phyloP scores from a whole-genome alignment of 1,140 invertebrate species.

The Drosophila auraria region DNA sequence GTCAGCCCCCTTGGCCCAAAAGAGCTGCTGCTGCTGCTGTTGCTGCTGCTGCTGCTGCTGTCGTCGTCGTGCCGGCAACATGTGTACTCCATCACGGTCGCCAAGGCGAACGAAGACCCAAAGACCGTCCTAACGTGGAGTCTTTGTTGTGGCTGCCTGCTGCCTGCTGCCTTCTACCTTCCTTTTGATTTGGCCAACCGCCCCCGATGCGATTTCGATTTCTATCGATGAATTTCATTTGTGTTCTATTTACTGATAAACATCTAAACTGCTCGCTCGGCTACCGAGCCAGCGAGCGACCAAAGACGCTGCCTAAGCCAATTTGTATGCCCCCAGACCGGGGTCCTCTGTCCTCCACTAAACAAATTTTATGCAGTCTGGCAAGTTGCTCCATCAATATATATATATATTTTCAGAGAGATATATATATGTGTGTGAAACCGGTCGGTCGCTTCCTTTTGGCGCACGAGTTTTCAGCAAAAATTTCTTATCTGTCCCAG shows the following conservation, averaged over 20 bases:
- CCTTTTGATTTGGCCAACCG: constrained; percentile 71
- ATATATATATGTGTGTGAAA: constrained; percentile 31
- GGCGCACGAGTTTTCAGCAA: constrained; percentile 82
- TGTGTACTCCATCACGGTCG: constrained; percentile 81
- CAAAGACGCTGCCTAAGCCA: constrained; percentile 56
- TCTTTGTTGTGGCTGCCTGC: constrained; percentile 9
- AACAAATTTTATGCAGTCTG: constrained; percentile 78
- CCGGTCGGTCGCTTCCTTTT: constrained; percentile 59
- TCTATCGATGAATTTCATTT: constrained; percentile 84
- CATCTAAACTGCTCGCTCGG: constrained; percentile 78
- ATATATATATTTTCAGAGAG: neutral
- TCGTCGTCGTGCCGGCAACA: constrained; percentile 71
- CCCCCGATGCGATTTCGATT: constrained; percentile 77
- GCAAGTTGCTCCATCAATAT: constrained; percentile 48
- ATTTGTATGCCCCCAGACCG: constrained; percentile 66
- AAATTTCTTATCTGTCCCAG: constrained; percentile 75
- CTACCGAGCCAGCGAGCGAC: constrained; percentile 42
- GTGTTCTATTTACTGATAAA: constrained; percentile 85
- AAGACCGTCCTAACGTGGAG: neutral
- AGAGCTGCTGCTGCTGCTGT: constrained; percentile 10
- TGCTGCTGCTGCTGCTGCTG: constrained; percentile 36
- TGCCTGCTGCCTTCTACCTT: constrained; percentile 10
- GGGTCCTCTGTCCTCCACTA: constrained; percentile 18
- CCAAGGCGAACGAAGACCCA: constrained; percentile 50
- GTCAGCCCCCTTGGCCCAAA: constrained; percentile 56